Base-by-base conservation (phyloP, 1,140 invertebrate genomes). In the Caenorhabditis latens region DNA sequence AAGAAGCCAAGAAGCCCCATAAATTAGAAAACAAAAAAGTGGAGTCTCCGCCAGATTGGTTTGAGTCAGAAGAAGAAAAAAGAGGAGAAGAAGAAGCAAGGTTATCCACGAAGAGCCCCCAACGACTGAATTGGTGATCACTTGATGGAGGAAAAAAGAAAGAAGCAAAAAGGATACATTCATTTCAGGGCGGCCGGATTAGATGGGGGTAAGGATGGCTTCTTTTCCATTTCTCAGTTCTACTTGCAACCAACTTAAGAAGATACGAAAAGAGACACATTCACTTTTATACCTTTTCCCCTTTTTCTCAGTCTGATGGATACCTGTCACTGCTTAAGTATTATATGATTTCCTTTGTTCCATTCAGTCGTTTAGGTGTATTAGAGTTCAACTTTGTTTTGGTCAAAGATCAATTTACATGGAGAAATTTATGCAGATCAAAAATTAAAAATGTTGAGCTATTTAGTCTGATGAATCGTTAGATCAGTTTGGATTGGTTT, bases 121-220 rank as follows among this genome's bases (percentile, higher is more conserved):
- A 16, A 11, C 71, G 46, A 79, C 46, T 48, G 71, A 79, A 79
- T 79, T 79, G 71, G 71, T 79, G 43, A 79, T 50, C 46, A 50
- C 71, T 79, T 79, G 46, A n/a, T 32, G 71, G 43, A 79, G 71
- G 71, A 50, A 50, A 50, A 50, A 42, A 79, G 71, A 48, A 79
- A 79, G 40, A 48, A 48, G 46, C 71, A 79, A n/a, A 79, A 79
- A 79, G 71, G 61, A 79, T 79, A 79, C 40, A 79, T 79, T 79
- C 71, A 79, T 79, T 79, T 79, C 71, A 79, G 71, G 71, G 71
- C 71, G 71, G 43, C 71, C 71, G 71, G 71, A 79, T 79, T 79
- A 79, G 71, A 79, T 24, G 63, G 9, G 13, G 63, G 63, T 11
- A 32, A 32, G 4, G 3, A 24, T 13, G 53, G 16, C 21, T 46